Conservation (phyloP, 2,888 invertebrate species). For the Drosophila paramelanica region DNA sequence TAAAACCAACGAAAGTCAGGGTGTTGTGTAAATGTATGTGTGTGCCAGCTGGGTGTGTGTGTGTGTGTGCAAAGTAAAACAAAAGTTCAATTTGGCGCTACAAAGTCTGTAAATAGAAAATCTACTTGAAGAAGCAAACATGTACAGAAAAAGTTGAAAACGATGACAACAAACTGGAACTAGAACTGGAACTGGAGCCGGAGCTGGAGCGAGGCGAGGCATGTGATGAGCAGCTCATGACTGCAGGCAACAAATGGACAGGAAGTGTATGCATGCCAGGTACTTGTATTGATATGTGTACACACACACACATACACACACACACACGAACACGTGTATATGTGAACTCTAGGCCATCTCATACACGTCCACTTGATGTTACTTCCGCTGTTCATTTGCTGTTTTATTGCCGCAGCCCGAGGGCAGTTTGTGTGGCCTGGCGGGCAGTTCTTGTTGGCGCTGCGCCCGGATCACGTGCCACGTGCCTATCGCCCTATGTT, state of each 20-base stretch:
- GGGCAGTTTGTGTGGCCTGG: slow-evolving; percentile 38
- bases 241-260: slow-evolving; percentile 59
- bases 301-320: slow-evolving; percentile 29
- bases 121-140: slow-evolving; percentile 66
- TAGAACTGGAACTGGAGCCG: background rate
- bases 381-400: slow-evolving; percentile 78
- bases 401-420: slow-evolving; percentile 72
- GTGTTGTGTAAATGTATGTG: slow-evolving; percentile 8
- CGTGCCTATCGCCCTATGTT: slow-evolving; percentile 48
- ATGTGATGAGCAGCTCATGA: slow-evolving; percentile 7
- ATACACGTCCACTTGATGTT: slow-evolving; percentile 65
- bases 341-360: slow-evolving; percentile 45
- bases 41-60: slow-evolving; percentile 1
- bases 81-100: slow-evolving; percentile 79
- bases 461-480: slow-evolving; percentile 63
- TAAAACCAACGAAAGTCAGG: slow-evolving; percentile 54
- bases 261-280: slow-evolving; percentile 65
- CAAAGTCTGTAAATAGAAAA: slow-evolving; percentile 73
- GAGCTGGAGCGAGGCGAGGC: background rate
- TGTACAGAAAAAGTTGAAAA: slow-evolving; percentile 55
- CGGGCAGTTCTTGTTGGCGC: slow-evolving; percentile 36
- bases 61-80: slow-evolving; percentile 45
- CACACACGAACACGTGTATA: slow-evolving; percentile 5
- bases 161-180: slow-evolving; percentile 8
- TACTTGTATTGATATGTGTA: slow-evolving; percentile 32